phyloP scores from a whole-genome alignment of 2,888 invertebrate genomes.

The Sphecodes monilicornis region DNA sequence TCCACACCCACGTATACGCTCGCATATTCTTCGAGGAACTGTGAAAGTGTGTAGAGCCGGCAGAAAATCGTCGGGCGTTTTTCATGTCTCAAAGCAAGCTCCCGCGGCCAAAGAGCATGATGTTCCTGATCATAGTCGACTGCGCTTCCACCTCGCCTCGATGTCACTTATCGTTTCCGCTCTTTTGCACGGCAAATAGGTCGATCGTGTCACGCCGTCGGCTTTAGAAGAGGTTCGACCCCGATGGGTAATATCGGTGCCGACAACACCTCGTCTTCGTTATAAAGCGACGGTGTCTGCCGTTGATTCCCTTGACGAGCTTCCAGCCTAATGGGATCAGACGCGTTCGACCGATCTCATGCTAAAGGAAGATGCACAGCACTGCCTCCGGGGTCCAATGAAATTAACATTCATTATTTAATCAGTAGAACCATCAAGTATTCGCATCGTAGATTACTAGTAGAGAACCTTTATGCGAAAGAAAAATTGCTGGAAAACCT shows the following conservation, averaged over 20 bases:
- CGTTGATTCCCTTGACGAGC: conserved; percentile 53
- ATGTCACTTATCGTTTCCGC: conserved; percentile 49
- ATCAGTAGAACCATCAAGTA: background rate
- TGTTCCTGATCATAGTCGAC: conserved; percentile 30
- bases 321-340: conserved; percentile 37
- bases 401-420: background rate
- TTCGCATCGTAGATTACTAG: background rate
- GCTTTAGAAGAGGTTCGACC: conserved; percentile 48
- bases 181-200: conserved; percentile 47
- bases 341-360: conserved; percentile 44
- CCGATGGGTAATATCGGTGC: conserved; percentile 55
- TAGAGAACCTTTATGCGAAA: background rate
- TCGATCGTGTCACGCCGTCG: conserved; percentile 35
- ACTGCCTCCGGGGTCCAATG: background rate
- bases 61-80: conserved; percentile 4
- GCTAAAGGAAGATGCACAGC: conserved; percentile 1
- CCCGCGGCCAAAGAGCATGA: conserved; percentile 15
- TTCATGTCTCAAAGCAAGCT: conserved; percentile 33
- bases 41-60: background rate
- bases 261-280: conserved; percentile 57
- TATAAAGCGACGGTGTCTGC: conserved; percentile 46
- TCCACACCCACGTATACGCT: background rate
- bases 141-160: conserved; percentile 20
- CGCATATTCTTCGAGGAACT: background rate
- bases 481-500: too few relatives aligned